Percentiles rank a stretch among this genome's conserved stretches.
These are phyloP conservation scores for Terebella lapidaria DNA, from an alignment of 2,888 invertebrate genomes.

Conservation along the genomic window DNA sequence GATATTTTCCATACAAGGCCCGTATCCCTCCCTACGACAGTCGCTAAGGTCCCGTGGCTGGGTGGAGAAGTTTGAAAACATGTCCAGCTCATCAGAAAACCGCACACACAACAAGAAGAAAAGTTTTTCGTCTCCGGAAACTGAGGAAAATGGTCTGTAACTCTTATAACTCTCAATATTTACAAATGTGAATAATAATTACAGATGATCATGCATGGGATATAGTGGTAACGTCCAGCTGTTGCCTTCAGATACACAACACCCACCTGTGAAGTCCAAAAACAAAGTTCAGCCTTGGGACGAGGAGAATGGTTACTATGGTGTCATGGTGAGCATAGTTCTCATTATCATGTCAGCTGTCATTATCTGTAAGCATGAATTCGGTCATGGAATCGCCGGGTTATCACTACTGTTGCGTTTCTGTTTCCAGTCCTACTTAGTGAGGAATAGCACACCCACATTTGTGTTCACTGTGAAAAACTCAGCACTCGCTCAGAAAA, in stretches of 20 bases:
- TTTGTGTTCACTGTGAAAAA: conserved; percentile 86
- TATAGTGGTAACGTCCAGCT: no score
- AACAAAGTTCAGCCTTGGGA: neutral
- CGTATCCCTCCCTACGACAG: neutral
- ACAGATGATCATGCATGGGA: no score
- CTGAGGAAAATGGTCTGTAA: neutral
- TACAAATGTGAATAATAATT: neutral
- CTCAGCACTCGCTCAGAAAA: conserved; percentile 72
- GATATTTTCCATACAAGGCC: neutral
- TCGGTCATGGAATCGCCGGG: no score
- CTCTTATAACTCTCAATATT: neutral
- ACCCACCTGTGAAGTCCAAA: no score
- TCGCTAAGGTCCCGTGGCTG: neutral
- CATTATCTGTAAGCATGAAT: no score
- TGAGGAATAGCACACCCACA: conserved; percentile 61
- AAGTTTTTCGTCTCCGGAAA: neutral
- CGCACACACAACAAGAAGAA: neutral
- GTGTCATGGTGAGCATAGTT: neutral
- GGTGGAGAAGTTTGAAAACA: neutral
- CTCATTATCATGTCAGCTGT: neutral
- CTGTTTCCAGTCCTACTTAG: conserved; percentile 41
- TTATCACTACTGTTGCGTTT: no score
- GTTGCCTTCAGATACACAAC: no score
- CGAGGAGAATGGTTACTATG: conserved; percentile 2
- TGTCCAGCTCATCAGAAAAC: neutral